Percentiles rank a stretch among this genome's conserved stretches.
Evolutionary conservation across 2,797 vertebrate species (phyloP).

Genomic region (Eulemur mongoz): DNA sequence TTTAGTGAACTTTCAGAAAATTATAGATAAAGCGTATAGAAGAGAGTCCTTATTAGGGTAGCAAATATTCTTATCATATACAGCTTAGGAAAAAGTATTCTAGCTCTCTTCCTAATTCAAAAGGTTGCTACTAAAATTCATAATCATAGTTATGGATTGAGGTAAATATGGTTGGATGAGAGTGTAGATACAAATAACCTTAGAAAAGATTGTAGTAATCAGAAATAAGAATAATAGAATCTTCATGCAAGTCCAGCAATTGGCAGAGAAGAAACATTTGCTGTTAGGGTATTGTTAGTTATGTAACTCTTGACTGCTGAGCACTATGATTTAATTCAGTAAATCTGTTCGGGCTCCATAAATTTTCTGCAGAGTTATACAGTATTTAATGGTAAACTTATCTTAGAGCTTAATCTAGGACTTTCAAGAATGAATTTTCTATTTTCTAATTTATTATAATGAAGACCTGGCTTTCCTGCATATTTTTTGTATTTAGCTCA

Average conservation of each 20-base stretch:
- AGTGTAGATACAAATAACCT: background rate
- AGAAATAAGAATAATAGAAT: background rate
- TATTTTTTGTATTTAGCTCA: background rate
- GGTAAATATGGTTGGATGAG: background rate
- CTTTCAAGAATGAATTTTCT: background rate
- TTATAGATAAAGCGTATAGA: background rate
- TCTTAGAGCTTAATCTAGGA: background rate
- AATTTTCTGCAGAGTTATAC: background rate
- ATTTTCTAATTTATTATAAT: constrained; percentile 13
- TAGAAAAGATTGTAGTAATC: background rate
- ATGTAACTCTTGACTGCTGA: background rate
- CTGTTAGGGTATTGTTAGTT: background rate
- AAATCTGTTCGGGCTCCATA: background rate
- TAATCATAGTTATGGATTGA: background rate
- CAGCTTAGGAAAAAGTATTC: background rate
- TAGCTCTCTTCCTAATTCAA: background rate
- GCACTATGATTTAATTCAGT: background rate
- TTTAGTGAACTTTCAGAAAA: background rate
- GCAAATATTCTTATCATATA: background rate
- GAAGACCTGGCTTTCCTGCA: background rate
- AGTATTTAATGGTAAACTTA: background rate
- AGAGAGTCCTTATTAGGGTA: background rate
- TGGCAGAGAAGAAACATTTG: background rate
- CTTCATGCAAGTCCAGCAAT: background rate
- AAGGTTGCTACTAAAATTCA: constrained; percentile 4